A percentile compares a stretch with the other conserved stretches of the same genome.
phyloP scores from a whole-genome alignment of 2,888 invertebrate species.

The Rhagonycha fulva region DNA sequence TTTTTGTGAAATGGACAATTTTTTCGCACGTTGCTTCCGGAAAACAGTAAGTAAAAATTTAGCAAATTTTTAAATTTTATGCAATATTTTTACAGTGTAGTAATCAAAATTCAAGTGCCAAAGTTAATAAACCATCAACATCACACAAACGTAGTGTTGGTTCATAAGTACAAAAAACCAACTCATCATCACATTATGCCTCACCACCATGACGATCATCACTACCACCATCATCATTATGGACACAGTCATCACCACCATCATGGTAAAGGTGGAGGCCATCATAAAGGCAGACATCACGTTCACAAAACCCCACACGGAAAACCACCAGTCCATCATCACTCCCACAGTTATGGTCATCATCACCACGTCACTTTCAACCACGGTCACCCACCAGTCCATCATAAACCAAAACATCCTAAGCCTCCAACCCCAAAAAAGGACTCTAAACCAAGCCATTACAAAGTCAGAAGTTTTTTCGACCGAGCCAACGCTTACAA shows the following conservation, averaged over 20 bases:
- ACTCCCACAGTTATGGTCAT: background rate
- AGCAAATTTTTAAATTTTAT: background rate
- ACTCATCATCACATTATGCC: background rate
- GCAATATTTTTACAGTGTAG: background rate
- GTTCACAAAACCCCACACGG: slow-evolving; percentile 39
- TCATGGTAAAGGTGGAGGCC: slow-evolving; percentile 40
- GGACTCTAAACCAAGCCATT: background rate
- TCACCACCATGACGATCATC: background rate
- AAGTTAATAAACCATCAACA: background rate
- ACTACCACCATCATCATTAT: slow-evolving; percentile 6
- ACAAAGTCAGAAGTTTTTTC: background rate
- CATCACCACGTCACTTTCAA: background rate
- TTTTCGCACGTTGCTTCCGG: background rate
- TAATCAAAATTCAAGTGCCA: background rate
- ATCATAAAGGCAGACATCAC: slow-evolving; percentile 64
- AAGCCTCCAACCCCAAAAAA: background rate
- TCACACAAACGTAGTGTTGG: background rate
- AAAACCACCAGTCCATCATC: background rate
- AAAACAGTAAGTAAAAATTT: background rate
- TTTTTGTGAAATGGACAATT: background rate
- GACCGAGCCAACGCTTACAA: background rate
- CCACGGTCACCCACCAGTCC: background rate
- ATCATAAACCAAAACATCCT: background rate
- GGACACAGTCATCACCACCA: slow-evolving; percentile 1
- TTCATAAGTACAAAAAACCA: background rate